A percentile compares a stretch with the other conserved stretches of the same genome.
Evolutionary conservation across 2,113 vertebrate species (phyloP).

Genomic region (Argyrosomus japonicus): DNA sequence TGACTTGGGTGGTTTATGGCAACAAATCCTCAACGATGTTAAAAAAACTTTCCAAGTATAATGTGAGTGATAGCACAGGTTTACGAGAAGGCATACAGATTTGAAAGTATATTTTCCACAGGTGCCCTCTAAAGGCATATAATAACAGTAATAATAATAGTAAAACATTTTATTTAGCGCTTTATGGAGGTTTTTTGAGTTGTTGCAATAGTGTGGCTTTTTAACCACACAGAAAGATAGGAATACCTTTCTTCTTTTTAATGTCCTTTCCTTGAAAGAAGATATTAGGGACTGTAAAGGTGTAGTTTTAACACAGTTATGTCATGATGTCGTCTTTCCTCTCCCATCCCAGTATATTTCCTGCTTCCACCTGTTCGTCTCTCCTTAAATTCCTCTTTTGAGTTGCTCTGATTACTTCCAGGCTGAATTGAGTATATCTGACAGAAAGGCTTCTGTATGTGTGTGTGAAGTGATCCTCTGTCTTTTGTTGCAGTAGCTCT

Average conservation of each 20-base stretch:
- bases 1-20: constrained; percentile 50
- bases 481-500: constrained; percentile 32
- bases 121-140: constrained; percentile 14
- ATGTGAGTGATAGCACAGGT: constrained; percentile 19
- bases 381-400: background rate
- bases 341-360: background rate
- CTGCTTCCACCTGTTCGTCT: constrained; percentile 6
- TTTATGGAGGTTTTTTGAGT: background rate
- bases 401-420: background rate
- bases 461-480: background rate
- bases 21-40: constrained; percentile 41
- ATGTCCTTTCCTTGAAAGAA: background rate
- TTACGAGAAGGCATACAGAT: background rate
- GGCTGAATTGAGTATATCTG: background rate
- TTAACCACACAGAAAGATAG: background rate
- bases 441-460: background rate
- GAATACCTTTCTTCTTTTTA: background rate
- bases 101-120: constrained; percentile 4
- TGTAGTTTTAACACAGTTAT: background rate
- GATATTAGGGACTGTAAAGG: background rate
- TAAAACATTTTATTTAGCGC: no score
- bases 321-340: background rate
- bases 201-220: background rate
- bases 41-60: constrained; percentile 31
- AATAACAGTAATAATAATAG: background rate